Percentiles rank a stretch among this genome's conserved stretches.
Evolutionary conservation across 2,113 vertebrate genomes (phyloP).

Genomic region (Chunga burmeisteri): DNA sequence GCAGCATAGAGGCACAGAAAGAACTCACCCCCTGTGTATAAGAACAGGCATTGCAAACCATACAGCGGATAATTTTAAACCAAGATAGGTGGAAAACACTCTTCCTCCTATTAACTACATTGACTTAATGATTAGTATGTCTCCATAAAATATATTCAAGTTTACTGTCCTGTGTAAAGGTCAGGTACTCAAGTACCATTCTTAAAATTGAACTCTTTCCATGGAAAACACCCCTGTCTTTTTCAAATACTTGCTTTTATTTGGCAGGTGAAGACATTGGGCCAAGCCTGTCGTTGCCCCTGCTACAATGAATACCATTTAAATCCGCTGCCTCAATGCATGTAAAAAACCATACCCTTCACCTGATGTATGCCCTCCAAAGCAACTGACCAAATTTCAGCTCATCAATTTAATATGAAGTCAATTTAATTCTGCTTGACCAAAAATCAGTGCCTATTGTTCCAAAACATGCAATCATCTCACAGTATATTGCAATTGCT

Average conservation of each 20-base stretch:
- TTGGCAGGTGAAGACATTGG: not conserved
- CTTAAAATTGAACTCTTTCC: not conserved
- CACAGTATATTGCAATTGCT: conserved; percentile 38
- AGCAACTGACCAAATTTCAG: conserved; percentile 51
- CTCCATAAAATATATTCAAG: not conserved
- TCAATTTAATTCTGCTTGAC: conserved; percentile 72
- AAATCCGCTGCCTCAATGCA: conserved; percentile 14
- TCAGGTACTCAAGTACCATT: not conserved
- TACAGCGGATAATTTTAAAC: not conserved
- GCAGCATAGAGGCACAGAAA: not conserved
- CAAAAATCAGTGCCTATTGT: conserved; percentile 72
- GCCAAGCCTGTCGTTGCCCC: not conserved
- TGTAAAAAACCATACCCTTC: conserved; percentile 20
- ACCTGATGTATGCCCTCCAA: conserved; percentile 38
- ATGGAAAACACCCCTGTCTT: not conserved
- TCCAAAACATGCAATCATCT: conserved; percentile 71
- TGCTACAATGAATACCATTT: conserved; percentile 18
- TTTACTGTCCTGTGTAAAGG: not conserved
- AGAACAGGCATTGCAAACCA: not conserved
- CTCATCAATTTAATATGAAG: conserved; percentile 70
- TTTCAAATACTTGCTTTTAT: conserved; percentile 25
- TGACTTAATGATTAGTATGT: not conserved
- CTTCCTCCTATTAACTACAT: not conserved
- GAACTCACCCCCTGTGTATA: not conserved
- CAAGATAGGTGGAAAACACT: not conserved